Percentiles rank a stretch among this genome's conserved stretches.
phyloP scores from a whole-genome alignment of 2,888 invertebrate species.

The Argynnis bischoffii region DNA sequence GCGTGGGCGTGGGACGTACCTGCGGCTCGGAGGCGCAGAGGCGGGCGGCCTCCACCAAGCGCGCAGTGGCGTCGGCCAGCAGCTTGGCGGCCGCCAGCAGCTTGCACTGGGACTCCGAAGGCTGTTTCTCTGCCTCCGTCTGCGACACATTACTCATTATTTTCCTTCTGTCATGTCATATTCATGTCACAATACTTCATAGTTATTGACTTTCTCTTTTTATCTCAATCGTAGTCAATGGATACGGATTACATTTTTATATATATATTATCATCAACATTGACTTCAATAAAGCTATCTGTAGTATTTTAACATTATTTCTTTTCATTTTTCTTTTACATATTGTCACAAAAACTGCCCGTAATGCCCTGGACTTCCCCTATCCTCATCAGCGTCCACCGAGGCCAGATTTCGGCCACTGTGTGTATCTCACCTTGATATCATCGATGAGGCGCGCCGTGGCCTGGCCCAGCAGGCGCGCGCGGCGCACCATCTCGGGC shows the following conservation, averaged over 20 bases:
- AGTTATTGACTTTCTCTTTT: no score
- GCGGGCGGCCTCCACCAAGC: constrained; percentile 98
- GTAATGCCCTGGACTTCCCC: no score
- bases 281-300: no score
- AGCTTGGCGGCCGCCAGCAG: constrained; percentile 97
- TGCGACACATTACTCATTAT: constrained; percentile 40
- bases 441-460: constrained; percentile 96
- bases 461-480: constrained; percentile 94
- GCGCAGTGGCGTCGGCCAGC: constrained; percentile 97
- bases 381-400: no score
- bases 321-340: no score
- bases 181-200: no score
- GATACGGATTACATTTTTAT: background rate
- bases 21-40: constrained; percentile 92
- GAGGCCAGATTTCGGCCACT: background rate
- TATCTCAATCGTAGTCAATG: no score
- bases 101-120: constrained; percentile 93
- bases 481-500: constrained; percentile 97
- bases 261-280: background rate
- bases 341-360: background rate
- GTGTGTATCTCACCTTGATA: constrained; percentile 85
- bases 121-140: constrained; percentile 94
- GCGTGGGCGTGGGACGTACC: constrained; percentile 46
- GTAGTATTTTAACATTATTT: no score
- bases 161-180: no score